Conservation (phyloP, 2,888 invertebrate species). For the Alloplasta piceator region DNA sequence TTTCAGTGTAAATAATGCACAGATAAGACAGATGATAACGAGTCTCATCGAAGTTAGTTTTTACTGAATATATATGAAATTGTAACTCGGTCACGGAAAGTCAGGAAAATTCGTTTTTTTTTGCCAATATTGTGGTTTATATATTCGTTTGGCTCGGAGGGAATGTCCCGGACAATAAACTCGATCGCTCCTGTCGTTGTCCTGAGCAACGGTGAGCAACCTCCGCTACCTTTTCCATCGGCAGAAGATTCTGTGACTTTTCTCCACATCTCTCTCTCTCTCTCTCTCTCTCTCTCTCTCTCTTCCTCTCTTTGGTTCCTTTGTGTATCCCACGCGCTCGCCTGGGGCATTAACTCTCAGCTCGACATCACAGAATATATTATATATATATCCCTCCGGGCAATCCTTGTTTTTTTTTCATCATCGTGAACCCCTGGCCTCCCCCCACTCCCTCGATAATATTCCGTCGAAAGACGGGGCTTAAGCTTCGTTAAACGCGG, state of each 20-base stretch:
- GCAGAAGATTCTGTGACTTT: conserved; percentile 55
- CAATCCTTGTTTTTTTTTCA: neutral
- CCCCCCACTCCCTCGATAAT: neutral
- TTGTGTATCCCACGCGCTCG: conserved; percentile 39
- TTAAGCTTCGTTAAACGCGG: conserved; percentile 25
- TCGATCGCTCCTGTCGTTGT: conserved; percentile 51
- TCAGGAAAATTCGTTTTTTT: neutral
- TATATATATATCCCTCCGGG: neutral
- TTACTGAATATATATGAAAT: too few species aligned
- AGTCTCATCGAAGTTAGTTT: too few species aligned
- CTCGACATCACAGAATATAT: conserved; percentile 11
- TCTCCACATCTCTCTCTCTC: conserved; percentile 45
- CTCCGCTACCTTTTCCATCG: conserved; percentile 37
- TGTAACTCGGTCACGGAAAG: too few species aligned
- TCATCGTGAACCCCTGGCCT: neutral
- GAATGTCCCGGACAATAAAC: neutral
- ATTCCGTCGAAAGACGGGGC: conserved; percentile 1
- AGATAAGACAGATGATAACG: too few species aligned
- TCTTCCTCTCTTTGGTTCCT: conserved; percentile 26
- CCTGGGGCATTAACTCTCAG: conserved; percentile 42
- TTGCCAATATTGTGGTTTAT: neutral
- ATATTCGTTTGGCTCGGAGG: neutral
- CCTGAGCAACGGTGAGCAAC: conserved; percentile 54
- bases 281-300: neutral
- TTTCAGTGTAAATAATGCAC: too few species aligned